A percentile compares a stretch with the other conserved stretches of the same genome.
Evolutionary conservation across 2,888 invertebrate species (phyloP).

Genomic region (Leuctra nigra): DNA sequence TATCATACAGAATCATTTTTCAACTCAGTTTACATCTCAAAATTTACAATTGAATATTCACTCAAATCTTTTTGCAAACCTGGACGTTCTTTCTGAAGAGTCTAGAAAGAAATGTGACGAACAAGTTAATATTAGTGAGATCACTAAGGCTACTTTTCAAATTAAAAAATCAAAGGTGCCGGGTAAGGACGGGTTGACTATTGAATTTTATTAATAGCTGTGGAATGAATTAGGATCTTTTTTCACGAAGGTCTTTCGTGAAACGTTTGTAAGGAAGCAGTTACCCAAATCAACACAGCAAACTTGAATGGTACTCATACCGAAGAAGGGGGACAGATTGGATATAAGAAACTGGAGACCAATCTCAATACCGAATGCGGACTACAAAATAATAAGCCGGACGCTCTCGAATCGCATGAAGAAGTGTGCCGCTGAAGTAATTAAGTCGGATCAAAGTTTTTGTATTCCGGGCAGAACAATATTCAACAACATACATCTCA

Average conservation of each 20-base stretch:
- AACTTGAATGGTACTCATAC: not conserved
- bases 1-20: too few relatives aligned
- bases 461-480: not conserved
- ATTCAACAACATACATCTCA: not conserved
- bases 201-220: not conserved
- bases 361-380: constrained; percentile 1
- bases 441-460: not conserved
- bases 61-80: not conserved
- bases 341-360: not conserved
- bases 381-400: not conserved
- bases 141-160: not conserved
- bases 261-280: not conserved
- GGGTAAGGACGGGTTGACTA: not conserved
- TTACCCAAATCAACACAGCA: not conserved
- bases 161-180: not conserved
- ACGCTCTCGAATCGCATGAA: not conserved
- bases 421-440: not conserved
- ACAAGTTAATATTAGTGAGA: not conserved
- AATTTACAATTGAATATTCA: not conserved
- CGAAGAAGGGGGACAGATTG: not conserved
- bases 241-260: not conserved
- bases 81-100: not conserved
- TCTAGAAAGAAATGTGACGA: not conserved
- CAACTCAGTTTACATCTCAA: not conserved
- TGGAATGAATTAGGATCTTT: not conserved